Percentiles rank a stretch among this genome's conserved stretches.
phyloP scores from a whole-genome alignment of 2,797 vertebrate species.

The Rhyacichthys aspro region DNA sequence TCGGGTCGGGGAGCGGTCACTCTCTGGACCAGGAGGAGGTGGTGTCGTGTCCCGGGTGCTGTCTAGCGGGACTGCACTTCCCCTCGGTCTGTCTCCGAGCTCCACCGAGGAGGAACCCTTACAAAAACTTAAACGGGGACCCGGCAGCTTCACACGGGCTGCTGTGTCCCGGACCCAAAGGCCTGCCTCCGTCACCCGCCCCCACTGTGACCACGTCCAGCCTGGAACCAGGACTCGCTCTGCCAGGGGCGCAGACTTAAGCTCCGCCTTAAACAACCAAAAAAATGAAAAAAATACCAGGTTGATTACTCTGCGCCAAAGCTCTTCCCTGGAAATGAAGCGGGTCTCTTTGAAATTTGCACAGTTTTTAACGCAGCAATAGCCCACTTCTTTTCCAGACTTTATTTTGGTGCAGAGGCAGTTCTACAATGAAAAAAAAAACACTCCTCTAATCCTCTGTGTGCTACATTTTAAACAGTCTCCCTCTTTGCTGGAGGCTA shows the following conservation, averaged over 20 bases:
- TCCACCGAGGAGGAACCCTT: constrained; percentile 82
- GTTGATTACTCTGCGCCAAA: constrained; percentile 21
- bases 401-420: constrained; percentile 43
- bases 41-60: constrained; percentile 91
- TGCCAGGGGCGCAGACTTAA: constrained; percentile 87
- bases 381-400: constrained; percentile 51
- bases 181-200: constrained; percentile 43
- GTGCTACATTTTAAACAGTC: constrained; percentile 3
- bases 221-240: constrained; percentile 81
- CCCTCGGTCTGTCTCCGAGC: constrained; percentile 85
- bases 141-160: constrained; percentile 81
- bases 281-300: constrained; percentile 27
- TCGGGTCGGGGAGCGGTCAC: constrained; percentile 66
- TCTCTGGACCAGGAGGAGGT: constrained; percentile 85
- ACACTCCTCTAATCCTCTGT: constrained; percentile 12
- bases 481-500: constrained; percentile 13
- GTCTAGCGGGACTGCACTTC: constrained; percentile 87
- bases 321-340: constrained; percentile 44
- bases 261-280: constrained; percentile 31
- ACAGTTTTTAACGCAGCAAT: constrained; percentile 74
- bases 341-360: constrained; percentile 64
- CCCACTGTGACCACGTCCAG: constrained; percentile 59
- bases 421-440: constrained; percentile 8
- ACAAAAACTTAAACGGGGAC: constrained; percentile 92
- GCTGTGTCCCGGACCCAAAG: constrained; percentile 76